phyloP scores from a whole-genome alignment of 2,797 vertebrate genomes.

The Channallabes apus region DNA sequence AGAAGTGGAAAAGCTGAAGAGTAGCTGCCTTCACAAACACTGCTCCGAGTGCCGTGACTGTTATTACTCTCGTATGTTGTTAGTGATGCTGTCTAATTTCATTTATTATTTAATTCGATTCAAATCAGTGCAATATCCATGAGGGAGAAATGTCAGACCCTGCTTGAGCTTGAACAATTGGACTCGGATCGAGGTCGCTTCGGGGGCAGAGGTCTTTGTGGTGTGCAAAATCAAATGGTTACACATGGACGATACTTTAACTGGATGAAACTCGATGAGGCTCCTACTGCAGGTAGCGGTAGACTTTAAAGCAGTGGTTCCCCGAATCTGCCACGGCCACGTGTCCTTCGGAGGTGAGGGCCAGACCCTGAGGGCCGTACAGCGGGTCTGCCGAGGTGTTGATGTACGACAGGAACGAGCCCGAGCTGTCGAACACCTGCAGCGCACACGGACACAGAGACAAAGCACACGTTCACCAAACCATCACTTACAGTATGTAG shows the following conservation, averaged over 20 bases:
- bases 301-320: slow-evolving; percentile 99
- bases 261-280: slow-evolving; percentile 57
- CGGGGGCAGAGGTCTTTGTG: slow-evolving; percentile 16
- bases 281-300: slow-evolving; percentile 92
- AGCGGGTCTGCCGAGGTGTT: slow-evolving; percentile 94
- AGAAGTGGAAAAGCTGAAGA: slow-evolving; percentile 26
- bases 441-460: background rate
- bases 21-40: slow-evolving; percentile 47
- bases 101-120: background rate
- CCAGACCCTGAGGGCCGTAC: slow-evolving; percentile 92
- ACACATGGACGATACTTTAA: slow-evolving; percentile 67
- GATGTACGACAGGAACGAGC: slow-evolving; percentile 97
- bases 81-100: slow-evolving; percentile 15
- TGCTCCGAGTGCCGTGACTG: slow-evolving; percentile 12
- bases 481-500: background rate
- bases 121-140: slow-evolving; percentile 17
- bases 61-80: slow-evolving; percentile 38
- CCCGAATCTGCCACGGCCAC: slow-evolving; percentile 95
- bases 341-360: slow-evolving; percentile 93
- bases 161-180: slow-evolving; percentile 3
- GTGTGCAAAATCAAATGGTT: slow-evolving; percentile 64
- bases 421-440: slow-evolving; percentile 71
- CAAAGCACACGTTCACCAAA: background rate
- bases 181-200: slow-evolving; percentile 38
- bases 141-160: slow-evolving; percentile 13